Percentiles rank a stretch among this genome's conserved stretches.
phyloP scores from a whole-genome alignment of 2,797 vertebrate genomes.

The Lepilemur septentrionalis region DNA sequence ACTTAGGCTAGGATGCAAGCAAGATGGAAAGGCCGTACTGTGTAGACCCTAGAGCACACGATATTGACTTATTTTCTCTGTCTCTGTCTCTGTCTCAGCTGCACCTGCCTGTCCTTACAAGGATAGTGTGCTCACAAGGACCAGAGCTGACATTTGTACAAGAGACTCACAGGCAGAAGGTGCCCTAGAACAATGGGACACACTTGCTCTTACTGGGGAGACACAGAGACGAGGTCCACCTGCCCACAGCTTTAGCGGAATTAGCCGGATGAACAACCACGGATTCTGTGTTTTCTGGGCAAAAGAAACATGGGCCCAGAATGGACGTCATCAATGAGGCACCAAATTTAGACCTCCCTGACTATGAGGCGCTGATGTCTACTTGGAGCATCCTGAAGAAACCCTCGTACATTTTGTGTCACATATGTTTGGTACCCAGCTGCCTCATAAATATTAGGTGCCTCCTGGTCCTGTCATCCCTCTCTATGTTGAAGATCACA shows the following conservation, averaged over 20 bases:
- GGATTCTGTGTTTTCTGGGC: neutral
- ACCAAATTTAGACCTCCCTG: neutral
- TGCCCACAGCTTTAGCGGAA: neutral
- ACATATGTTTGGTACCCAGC: too few relatives aligned
- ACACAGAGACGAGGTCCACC: neutral
- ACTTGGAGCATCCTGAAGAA: neutral
- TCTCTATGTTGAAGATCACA: neutral
- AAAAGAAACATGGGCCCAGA: neutral
- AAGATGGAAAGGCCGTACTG: neutral
- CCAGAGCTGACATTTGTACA: neutral
- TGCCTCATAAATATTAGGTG: neutral
- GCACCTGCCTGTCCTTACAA: neutral
- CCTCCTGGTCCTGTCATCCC: neutral
- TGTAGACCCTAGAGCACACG: neutral
- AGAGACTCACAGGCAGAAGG: neutral
- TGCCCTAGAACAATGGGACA: neutral
- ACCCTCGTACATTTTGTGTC: neutral
- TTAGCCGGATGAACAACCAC: rapidly evolving
- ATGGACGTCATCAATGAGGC: neutral
- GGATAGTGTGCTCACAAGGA: neutral
- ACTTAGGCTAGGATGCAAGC: neutral
- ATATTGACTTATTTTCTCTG: neutral
- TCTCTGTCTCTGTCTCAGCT: neutral
- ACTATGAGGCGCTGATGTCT: neutral
- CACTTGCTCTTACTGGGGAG: neutral